Base-by-base conservation (phyloP, 1,140 invertebrate genomes). In the Cyclina sinensis region DNA sequence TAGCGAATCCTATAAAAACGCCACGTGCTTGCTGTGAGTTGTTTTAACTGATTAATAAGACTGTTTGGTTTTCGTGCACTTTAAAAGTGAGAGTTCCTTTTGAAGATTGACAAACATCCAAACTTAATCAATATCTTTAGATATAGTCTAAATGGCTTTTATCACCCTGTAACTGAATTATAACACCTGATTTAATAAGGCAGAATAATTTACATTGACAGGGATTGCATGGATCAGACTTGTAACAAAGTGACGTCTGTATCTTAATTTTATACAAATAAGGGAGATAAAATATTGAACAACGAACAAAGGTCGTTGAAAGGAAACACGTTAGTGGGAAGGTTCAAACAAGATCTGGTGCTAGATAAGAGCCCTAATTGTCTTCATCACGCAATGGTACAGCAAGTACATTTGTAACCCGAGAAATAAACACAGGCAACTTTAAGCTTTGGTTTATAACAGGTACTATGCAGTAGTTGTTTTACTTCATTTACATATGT, bases 181-280 rank as follows among this genome's bases (percentile, higher is more conserved):
- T 62, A 62, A 27, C 57, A 62, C 57, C n/a, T 62, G 9, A 62
- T 62, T 3, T 27, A 62, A 62, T 24, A 62, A 62, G 57, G 7
- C 57, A 18, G n/a, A 27, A 18, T 11, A 7, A 62, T 62, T 62
- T 62, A 62, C 57, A 27, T 27, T 4, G 7, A 62, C n/a, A 62
- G 27, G 57, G 2, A 5, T 24, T 7, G n/a, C 24, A 9, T 27
- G 27, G 57, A 27, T 62, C 57, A 62, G 27, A 62, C 57, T 62
- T 62, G 18, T n/a, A 62, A 62, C 57, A 24, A 24, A 62, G 18
- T 27, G 57, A 62, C 57, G 27, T 9, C 27, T 62, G 57, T 62
- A 62, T 62, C 57, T 62, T 62, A 62, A 62, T 62, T n/a, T 62
- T 62, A 62, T 62, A 62, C 57, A 62, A 62, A 62, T 62, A 24